Base-by-base conservation (phyloP, 2,888 invertebrate genomes). In the Cheilosia grossa region DNA sequence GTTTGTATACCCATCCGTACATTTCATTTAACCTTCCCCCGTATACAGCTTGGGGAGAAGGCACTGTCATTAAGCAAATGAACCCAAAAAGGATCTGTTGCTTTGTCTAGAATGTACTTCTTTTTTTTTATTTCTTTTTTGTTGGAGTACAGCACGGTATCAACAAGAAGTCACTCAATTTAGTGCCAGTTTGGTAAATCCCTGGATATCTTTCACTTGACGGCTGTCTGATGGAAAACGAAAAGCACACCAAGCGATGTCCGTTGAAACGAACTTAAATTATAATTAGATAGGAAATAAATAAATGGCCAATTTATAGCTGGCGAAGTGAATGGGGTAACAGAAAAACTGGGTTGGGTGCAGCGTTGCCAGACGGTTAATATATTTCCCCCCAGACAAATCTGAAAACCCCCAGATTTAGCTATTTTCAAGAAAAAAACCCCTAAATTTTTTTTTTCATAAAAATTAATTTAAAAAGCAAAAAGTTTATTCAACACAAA, bases 211-310 rank as follows among this genome's bases (percentile, higher is more conserved):
- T 49, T 53, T 44, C 9, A 24, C 17, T 19, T 19, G 13, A 10
- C 21, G 15, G 24, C 17, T 27, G 51, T 19, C 47, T 17, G 24
- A 53, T 9, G 6, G 27, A 56, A 21, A 42, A n/a, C 27, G 30
- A 27, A 63, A 37, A 19, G 21, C 30, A 40, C 33, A 66, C 37
- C 64, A 53, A 67, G 19, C 54, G 33, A 54, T 66, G 58, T 70
- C 64, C 73, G 40, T 54, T 56, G 51, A 74, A 64, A 58, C 59
- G 58, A 54, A 51, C 53, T 59, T 66, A 51, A 73, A 73, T 66
- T 59, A 59, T 80, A 75, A 64, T 75, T 74, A 54, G 75, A 53
- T 64, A 70, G 40, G 47, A 74, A 80, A 70, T 75, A 75, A 70
- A 66, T 74, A 74, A 75, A 75, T 74, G 67, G 42, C 58, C 77